phyloP scores from a whole-genome alignment of 1,140 invertebrate species.

The Drosophila leontia region DNA sequence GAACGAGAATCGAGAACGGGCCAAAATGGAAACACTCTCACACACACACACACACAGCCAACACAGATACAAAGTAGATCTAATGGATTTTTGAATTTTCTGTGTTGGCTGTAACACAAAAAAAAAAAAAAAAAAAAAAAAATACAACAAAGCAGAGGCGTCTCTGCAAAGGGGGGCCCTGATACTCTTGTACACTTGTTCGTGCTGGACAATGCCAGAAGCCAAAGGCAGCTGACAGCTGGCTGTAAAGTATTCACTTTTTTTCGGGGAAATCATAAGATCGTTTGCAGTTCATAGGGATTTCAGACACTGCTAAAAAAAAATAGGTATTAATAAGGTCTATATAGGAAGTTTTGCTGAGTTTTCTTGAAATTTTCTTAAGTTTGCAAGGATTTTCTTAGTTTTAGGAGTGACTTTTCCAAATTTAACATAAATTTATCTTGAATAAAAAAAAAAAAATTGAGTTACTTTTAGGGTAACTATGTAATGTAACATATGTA shows the following conservation, averaged over 20 bases:
- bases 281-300: neutral
- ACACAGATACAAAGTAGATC: constrained; percentile 45
- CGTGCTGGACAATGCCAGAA: constrained; percentile 9
- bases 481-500: too few relatives aligned
- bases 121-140: constrained; percentile 4
- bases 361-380: too few relatives aligned
- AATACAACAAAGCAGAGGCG: constrained; percentile 23
- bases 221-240: constrained; percentile 28
- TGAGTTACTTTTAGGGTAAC: too few relatives aligned
- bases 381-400: too few relatives aligned
- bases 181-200: constrained; percentile 33
- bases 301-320: neutral
- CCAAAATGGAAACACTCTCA: constrained; percentile 66
- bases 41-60: neutral
- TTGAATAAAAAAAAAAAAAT: too few relatives aligned
- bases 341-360: too few relatives aligned
- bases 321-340: neutral
- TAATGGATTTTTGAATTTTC: constrained; percentile 66
- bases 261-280: constrained; percentile 38
- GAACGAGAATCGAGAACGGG: constrained; percentile 68
- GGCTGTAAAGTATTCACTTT: constrained; percentile 4
- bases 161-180: neutral
- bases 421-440: too few relatives aligned
- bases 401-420: too few relatives aligned
- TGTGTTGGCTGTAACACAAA: constrained; percentile 43